Evolutionary conservation across 2,888 invertebrate genomes (phyloP).

Genomic region (Dryobota labecula): DNA sequence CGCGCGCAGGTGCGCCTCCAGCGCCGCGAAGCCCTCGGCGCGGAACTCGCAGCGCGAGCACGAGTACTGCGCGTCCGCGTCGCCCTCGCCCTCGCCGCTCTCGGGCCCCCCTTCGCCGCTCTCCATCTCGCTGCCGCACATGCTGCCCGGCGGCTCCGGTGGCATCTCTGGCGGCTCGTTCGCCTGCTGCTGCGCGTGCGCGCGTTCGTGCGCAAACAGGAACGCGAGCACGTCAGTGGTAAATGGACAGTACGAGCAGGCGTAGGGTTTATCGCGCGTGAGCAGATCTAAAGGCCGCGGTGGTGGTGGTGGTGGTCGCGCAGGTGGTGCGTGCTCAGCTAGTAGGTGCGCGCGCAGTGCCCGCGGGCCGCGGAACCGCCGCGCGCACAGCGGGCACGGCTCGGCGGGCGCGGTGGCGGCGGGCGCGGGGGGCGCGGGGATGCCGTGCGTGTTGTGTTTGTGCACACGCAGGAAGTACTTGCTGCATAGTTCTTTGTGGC

Average conservation of each 20-base stretch:
- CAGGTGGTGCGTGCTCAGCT: conserved; percentile 94
- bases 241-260: conserved; percentile 97
- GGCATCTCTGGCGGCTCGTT: conserved; percentile 68
- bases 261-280: conserved; percentile 93
- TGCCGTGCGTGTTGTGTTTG: conserved; percentile 99
- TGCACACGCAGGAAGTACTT: conserved; percentile 99
- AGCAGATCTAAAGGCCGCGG: conserved; percentile 91
- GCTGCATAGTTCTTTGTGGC: conserved; percentile 99
- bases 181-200: conserved; percentile 91
- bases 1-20: conserved; percentile 88
- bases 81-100: conserved; percentile 73
- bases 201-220: conserved; percentile 97
- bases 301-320: conserved; percentile 82
- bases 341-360: conserved; percentile 96
- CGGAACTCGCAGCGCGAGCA: conserved; percentile 88
- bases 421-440: conserved; percentile 95
- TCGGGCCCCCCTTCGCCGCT: conserved; percentile 62
- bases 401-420: conserved; percentile 85
- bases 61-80: conserved; percentile 82
- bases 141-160: conserved; percentile 63
- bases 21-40: conserved; percentile 86
- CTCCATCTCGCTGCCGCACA: conserved; percentile 66
- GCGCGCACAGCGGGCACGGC: conserved; percentile 95
- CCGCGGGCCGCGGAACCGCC: conserved; percentile 96
- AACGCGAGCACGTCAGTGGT: conserved; percentile 97